Conservation (phyloP, 2,113 vertebrate species). For the human region DNA sequence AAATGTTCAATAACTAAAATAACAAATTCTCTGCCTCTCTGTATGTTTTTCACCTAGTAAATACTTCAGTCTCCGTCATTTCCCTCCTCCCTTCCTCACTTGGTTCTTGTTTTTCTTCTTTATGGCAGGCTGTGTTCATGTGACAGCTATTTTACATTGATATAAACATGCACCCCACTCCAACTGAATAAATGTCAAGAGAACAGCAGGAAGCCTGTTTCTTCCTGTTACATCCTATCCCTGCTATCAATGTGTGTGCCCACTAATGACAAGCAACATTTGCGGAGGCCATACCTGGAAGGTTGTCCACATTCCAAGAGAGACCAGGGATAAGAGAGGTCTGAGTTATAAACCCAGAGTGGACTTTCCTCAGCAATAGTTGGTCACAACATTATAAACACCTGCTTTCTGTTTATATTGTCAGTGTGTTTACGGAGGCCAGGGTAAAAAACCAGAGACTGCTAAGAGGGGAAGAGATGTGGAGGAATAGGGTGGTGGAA, state of each 20-base stretch:
- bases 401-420: background rate
- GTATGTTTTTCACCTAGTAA: background rate
- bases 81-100: background rate
- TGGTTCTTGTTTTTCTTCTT: constrained; percentile 45
- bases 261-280: constrained; percentile 25
- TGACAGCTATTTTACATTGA: constrained; percentile 71
- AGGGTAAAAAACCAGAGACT: background rate
- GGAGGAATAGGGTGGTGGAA: background rate
- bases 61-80: background rate
- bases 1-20: constrained; percentile 50
- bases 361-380: background rate
- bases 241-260: background rate
- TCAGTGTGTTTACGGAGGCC: background rate
- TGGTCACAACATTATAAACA: too few relatives aligned
- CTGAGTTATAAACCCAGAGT: background rate
- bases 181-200: constrained; percentile 61
- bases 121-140: constrained; percentile 56
- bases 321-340: background rate
- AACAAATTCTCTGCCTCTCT: background rate
- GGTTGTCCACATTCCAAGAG: background rate
- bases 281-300: background rate
- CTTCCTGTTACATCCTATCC: constrained; percentile 38
- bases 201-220: constrained; percentile 60
- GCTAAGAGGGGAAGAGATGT: background rate
- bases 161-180: constrained; percentile 61